A percentile compares a stretch with the other conserved stretches of the same genome.
phyloP scores from a whole-genome alignment of 64 coral and sea anemone species.

The Hydrozoanthus tunicans region DNA sequence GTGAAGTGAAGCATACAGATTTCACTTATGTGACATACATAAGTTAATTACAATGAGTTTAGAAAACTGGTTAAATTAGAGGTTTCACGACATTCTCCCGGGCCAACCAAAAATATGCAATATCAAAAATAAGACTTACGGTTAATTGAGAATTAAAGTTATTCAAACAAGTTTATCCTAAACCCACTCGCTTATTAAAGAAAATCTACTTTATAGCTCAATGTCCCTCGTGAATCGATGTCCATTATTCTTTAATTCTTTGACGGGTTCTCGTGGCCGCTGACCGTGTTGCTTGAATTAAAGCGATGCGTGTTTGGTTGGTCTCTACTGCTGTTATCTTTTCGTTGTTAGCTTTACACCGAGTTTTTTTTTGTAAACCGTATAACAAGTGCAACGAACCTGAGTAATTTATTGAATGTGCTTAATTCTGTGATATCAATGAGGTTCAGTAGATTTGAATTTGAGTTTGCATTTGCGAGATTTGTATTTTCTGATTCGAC shows the following conservation, averaged over 20 bases:
- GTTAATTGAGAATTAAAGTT: neutral
- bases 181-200: neutral
- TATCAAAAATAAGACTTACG: constrained; percentile 15
- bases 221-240: neutral
- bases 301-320: constrained; percentile 24
- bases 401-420: neutral
- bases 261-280: constrained; percentile 5
- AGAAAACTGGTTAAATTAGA: neutral
- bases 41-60: too few relatives aligned
- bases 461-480: neutral
- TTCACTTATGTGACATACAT: too few relatives aligned
- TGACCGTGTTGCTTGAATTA: constrained; percentile 7
- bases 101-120: constrained; percentile 12
- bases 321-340: neutral
- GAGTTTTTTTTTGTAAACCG: neutral
- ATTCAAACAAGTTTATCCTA: neutral
- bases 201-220: constrained; percentile 1
- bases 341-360: neutral
- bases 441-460: constrained; percentile 1
- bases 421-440: constrained; percentile 6
- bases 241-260: constrained; percentile 15
- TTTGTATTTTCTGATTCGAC: neutral
- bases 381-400: neutral
- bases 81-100: constrained; percentile 24
- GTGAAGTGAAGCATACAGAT: neutral